These are phyloP conservation scores for Drosophila lutescens DNA, from an alignment of 2,888 invertebrate genomes.

Conservation along the genomic window DNA sequence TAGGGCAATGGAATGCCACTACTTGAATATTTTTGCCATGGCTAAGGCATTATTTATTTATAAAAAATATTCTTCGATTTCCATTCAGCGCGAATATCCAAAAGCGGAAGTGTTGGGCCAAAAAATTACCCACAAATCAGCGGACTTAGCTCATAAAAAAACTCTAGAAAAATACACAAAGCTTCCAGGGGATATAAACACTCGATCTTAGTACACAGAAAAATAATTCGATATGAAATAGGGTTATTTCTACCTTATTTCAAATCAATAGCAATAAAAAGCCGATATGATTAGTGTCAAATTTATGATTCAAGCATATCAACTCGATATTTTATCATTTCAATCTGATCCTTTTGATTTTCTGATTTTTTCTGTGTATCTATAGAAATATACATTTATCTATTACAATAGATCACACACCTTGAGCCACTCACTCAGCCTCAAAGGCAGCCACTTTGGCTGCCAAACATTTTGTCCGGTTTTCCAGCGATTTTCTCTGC, in stretches of 20 bases:
- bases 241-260: no score
- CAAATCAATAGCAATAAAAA: no score
- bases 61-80: slow-evolving; percentile 32
- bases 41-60: slow-evolving; percentile 18
- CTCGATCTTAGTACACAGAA: no score
- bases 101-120: slow-evolving; percentile 31
- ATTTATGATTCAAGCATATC: no score
- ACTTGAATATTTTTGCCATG: slow-evolving; percentile 9
- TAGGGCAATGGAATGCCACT: slow-evolving; percentile 7
- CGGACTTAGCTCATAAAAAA: slow-evolving; percentile 31
- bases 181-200: neutral
- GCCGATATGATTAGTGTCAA: no score
- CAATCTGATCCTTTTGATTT: no score
- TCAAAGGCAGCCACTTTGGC: slow-evolving; percentile 45
- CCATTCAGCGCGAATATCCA: slow-evolving; percentile 6
- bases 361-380: no score
- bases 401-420: slow-evolving; percentile 25
- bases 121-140: slow-evolving; percentile 35
- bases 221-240: no score
- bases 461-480: slow-evolving; percentile 40
- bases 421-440: slow-evolving; percentile 46
- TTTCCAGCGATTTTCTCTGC: slow-evolving; percentile 18
- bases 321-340: no score
- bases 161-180: slow-evolving; percentile 29
- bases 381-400: neutral